Base-by-base conservation (phyloP, 2,113 vertebrate species). In the Dipodomys spectabilis region DNA sequence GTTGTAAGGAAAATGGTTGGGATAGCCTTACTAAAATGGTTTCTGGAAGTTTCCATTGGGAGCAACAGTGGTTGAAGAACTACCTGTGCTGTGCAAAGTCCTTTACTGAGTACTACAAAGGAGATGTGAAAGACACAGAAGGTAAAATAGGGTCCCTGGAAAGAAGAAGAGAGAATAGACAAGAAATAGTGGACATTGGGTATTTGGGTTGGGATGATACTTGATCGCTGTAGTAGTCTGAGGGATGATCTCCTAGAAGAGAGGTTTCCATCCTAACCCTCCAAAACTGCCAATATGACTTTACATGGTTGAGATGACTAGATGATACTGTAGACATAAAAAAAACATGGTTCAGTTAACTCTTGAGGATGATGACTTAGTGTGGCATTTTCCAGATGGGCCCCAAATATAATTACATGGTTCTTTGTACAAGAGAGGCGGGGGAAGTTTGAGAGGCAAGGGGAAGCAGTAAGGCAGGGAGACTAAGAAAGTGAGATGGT, bases 21-120 rank as follows among this genome's bases (percentile, higher is more conserved):
- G 12, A 35, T 57, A 16, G 1, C 28, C 72, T 73, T 68, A 35
- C 32, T 64, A 67, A 53, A 72, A 80, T 32, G 44, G 12, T n/a
- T 92, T 94, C 94, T 16, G 6, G 25, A 88, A 74, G 74, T 87
- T 93, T 95, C 88, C 82, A n/a, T 75, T 67, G 80, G 57, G 30
- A 94, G 23, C 25, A n/a, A 6, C 65, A 75, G 22, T 60, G 44
- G 16, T 6, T 77, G 45, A 88, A 57, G 27, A 81, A 45, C 20
- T 65, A 19, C 16, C 32, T n/a, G 67, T 15, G 3, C 13, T 39
- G 25, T 81, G 28, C 68, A 69, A 83, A 84, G 22, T 80, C 6
- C 90, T 78, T 81, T 39, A 72, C 25, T 68, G 30, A 22, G 13
- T 18, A 69, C 35, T 44, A 2, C 57, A 19, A 92, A 80, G 15